phyloP scores from a whole-genome alignment of 2,888 invertebrate species.

The Drosophila picticornis region DNA sequence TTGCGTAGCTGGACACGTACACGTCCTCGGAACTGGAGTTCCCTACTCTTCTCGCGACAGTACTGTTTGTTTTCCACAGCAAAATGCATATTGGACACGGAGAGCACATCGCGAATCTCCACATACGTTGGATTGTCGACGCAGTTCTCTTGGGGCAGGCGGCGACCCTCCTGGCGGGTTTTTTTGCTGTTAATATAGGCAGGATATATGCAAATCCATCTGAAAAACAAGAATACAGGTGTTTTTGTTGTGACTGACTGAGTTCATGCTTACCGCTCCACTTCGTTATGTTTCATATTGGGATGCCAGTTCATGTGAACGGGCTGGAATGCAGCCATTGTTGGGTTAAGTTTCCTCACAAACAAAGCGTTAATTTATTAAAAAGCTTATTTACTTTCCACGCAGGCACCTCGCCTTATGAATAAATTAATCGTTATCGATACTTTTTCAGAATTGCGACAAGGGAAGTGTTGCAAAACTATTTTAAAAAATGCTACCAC shows the following conservation, averaged over 20 bases:
- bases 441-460: conserved; percentile 4
- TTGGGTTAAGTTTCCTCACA: conserved; percentile 8
- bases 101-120: conserved; percentile 97
- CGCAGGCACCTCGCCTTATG: conserved; percentile 66
- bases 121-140: conserved; percentile 98
- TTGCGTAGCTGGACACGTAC: conserved; percentile 96
- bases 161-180: conserved; percentile 94
- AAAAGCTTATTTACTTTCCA: conserved; percentile 62
- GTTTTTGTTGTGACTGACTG: conserved; percentile 10
- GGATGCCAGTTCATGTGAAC: conserved; percentile 89
- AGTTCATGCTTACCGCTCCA: conserved; percentile 87
- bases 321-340: conserved; percentile 86
- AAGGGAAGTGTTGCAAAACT: conserved; percentile 1
- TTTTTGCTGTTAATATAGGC: conserved; percentile 98
- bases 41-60: conserved; percentile 95
- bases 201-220: conserved; percentile 99
- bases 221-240: conserved; percentile 55
- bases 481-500: not conserved
- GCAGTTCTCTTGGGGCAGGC: conserved; percentile 92
- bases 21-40: conserved; percentile 93
- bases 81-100: conserved; percentile 92
- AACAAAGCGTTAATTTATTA: conserved; percentile 10
- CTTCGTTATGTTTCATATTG: conserved; percentile 92
- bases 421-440: conserved; percentile 23
- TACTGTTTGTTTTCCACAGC: conserved; percentile 97